These are phyloP conservation scores for Okamejei kenojei DNA, from an alignment of 2,797 vertebrate genomes.

Conservation along the genomic window DNA sequence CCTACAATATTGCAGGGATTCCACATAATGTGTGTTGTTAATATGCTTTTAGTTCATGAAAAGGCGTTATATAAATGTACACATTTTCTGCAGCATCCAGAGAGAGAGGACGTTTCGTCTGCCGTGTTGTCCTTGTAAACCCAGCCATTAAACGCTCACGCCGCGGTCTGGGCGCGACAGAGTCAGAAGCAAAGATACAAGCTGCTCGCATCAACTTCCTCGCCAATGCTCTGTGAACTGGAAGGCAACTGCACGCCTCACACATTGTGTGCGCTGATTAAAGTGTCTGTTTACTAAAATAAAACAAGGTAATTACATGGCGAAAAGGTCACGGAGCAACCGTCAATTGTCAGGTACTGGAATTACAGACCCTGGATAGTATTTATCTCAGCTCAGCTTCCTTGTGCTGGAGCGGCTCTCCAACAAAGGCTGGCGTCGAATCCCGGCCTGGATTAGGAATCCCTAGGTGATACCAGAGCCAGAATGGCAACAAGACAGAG, in stretches of 20 bases:
- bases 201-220: not conserved
- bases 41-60: too few relatives aligned
- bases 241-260: not conserved
- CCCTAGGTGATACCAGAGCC: not conserved
- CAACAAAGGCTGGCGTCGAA: not conserved
- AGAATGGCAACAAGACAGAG: not conserved
- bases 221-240: not conserved
- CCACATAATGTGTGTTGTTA: too few relatives aligned
- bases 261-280: not conserved
- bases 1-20: not conserved
- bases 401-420: not conserved
- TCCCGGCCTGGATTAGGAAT: not conserved
- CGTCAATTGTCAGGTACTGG: not conserved
- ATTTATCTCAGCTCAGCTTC: not conserved
- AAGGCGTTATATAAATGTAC: too few relatives aligned
- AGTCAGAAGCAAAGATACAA: not conserved
- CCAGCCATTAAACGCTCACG: not conserved
- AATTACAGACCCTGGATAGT: not conserved
- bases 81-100: too few relatives aligned
- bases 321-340: not conserved
- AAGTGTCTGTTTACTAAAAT: not conserved
- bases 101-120: too few relatives aligned
- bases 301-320: constrained; percentile 28
- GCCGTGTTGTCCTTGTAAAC: not conserved
- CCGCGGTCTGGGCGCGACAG: not conserved